Percentiles rank a stretch among this genome's conserved stretches.
These are phyloP conservation scores for Mimumesa dahlbomi DNA, from an alignment of 2,888 invertebrate species.

Conservation along the genomic window DNA sequence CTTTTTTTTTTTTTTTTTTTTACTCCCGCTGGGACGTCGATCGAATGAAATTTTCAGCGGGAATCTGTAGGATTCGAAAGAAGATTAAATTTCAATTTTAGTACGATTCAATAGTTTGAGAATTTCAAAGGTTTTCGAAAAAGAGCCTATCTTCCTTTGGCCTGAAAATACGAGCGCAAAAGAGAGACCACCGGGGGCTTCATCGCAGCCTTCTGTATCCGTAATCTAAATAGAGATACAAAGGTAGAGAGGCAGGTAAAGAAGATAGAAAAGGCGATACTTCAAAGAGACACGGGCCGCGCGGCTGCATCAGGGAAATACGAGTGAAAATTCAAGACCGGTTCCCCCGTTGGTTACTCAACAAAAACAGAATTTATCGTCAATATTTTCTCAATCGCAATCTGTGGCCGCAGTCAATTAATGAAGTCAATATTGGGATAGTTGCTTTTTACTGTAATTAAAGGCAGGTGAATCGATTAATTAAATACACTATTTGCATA, in stretches of 20 bases:
- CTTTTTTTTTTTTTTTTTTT: no score
- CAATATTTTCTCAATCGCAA: slow-evolving; percentile 42
- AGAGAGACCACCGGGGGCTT: slow-evolving; percentile 24
- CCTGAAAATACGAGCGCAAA: slow-evolving; percentile 8
- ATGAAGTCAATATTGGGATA: slow-evolving; percentile 39
- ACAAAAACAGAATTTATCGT: slow-evolving; percentile 43
- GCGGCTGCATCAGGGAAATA: slow-evolving; percentile 20
- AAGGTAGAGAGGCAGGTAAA: slow-evolving; percentile 33
- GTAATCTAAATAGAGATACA: slow-evolving; percentile 54
- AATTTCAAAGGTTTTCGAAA: slow-evolving; percentile 38
- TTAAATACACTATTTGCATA: slow-evolving; percentile 25
- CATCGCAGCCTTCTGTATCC: slow-evolving; percentile 26
- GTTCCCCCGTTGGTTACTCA: slow-evolving; percentile 23
- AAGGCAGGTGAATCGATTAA: slow-evolving; percentile 39
- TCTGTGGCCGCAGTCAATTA: slow-evolving; percentile 39
- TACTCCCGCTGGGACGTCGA: no score
- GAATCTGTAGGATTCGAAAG: not conserved
- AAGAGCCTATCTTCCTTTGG: slow-evolving; percentile 2
- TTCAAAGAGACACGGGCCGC: slow-evolving; percentile 44
- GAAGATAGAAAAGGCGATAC: slow-evolving; percentile 34
- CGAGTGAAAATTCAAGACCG: slow-evolving; percentile 25
- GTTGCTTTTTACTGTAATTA: slow-evolving; percentile 36
- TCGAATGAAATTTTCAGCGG: no score
- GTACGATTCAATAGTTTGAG: slow-evolving; percentile 3
- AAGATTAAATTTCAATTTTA: slow-evolving; percentile 33